Percentiles rank a stretch among this genome's conserved stretches.
Conservation (phyloP, 2,113 vertebrate species). For the Misgurnus anguillicaudatus region DNA sequence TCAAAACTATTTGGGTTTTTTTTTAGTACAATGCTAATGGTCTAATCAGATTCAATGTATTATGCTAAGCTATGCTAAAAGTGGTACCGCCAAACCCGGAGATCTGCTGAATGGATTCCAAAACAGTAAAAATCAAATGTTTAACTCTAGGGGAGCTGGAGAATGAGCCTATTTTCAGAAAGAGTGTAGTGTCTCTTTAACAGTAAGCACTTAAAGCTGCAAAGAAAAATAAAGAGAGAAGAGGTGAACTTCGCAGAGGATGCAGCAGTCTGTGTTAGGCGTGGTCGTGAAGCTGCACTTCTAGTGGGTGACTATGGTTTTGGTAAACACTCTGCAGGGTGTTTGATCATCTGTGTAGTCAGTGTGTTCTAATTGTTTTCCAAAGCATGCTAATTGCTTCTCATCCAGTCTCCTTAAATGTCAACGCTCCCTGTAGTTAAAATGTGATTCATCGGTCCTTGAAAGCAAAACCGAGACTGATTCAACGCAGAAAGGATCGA, state of each 20-base stretch:
- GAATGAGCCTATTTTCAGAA: too few species aligned
- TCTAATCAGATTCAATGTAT: too few species aligned
- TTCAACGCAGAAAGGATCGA: constrained; percentile 27
- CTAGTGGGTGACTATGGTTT: constrained; percentile 30
- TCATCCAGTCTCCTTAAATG: constrained; percentile 67
- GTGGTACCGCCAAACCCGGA: too few species aligned
- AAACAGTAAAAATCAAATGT: too few species aligned
- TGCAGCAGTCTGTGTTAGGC: constrained; percentile 37
- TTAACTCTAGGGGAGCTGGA: too few species aligned
- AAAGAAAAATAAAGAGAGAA: background rate
- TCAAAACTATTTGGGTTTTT: too few species aligned
- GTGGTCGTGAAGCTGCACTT: constrained; percentile 37
- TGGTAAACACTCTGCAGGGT: constrained; percentile 51
- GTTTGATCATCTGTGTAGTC: constrained; percentile 57
- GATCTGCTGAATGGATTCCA: too few species aligned
- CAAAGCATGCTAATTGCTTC: constrained; percentile 66
- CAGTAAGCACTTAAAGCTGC: too few species aligned
- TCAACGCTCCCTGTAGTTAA: constrained; percentile 57
- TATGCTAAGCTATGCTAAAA: too few species aligned
- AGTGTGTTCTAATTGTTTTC: constrained; percentile 63
- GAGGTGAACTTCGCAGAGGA: constrained; percentile 45
- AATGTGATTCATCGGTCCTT: constrained; percentile 61
- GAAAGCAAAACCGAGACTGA: constrained; percentile 52
- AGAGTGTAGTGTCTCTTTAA: too few species aligned
- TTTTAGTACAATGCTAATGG: too few species aligned